Evolutionary conservation across 2,888 invertebrate genomes (phyloP).

Genomic region (Plagiodera versicolora): DNA sequence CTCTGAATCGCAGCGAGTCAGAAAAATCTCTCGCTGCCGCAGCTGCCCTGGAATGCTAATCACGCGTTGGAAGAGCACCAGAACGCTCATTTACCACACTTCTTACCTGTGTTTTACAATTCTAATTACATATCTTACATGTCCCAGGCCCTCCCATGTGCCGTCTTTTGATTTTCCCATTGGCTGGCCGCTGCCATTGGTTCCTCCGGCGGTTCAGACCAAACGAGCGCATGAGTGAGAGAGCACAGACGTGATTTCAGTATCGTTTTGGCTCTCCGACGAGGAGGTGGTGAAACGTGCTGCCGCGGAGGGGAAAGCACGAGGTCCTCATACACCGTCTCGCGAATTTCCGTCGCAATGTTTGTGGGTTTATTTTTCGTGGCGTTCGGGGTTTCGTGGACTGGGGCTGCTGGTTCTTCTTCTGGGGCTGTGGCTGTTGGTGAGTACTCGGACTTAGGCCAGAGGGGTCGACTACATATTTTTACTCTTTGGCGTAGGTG

Average conservation of each 20-base stretch:
- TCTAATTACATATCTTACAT: slow-evolving; percentile 56
- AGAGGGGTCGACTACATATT: slow-evolving; percentile 44
- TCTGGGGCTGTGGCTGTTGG: slow-evolving; percentile 47
- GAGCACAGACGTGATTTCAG: slow-evolving; percentile 48
- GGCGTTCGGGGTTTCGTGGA: slow-evolving; percentile 37
- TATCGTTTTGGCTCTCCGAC: slow-evolving; percentile 43
- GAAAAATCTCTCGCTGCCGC: neutral
- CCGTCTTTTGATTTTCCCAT: slow-evolving; percentile 55
- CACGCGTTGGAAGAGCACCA: slow-evolving; percentile 20
- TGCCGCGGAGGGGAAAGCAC: slow-evolving; percentile 36
- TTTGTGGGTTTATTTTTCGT: slow-evolving; percentile 29
- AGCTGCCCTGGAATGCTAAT: slow-evolving; percentile 13
- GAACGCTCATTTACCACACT: slow-evolving; percentile 24
- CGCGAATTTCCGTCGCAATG: neutral
- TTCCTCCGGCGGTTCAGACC: slow-evolving; percentile 42
- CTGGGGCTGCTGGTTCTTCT: slow-evolving; percentile 38
- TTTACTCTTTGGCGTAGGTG: slow-evolving; percentile 47
- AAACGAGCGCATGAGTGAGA: slow-evolving; percentile 50
- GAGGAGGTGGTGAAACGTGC: slow-evolving; percentile 39
- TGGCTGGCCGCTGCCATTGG: slow-evolving; percentile 54
- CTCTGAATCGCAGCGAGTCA: neutral
- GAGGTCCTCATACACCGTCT: slow-evolving; percentile 33
- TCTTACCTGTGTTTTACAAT: slow-evolving; percentile 48
- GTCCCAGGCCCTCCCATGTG: slow-evolving; percentile 53
- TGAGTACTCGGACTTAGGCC: slow-evolving; percentile 33